phyloP scores from a whole-genome alignment of 2,797 vertebrate genomes.

The Syngnathus acus region DNA sequence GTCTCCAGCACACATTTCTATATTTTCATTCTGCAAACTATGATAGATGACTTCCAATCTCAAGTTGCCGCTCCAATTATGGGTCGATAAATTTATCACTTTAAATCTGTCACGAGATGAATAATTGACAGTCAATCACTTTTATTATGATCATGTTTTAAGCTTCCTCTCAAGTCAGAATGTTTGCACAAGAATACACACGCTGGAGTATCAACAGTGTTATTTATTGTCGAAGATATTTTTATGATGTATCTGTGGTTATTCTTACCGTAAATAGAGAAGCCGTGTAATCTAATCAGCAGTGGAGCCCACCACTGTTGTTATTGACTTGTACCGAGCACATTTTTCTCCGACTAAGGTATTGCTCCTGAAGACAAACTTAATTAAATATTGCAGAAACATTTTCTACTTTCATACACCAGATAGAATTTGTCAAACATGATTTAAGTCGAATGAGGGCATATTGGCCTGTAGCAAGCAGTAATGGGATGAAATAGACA shows the following conservation, averaged over 20 bases:
- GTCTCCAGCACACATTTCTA: too few relatives aligned
- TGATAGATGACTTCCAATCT: conserved; percentile 52
- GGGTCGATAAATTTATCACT: conserved; percentile 35
- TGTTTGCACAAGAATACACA: neutral
- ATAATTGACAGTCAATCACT: conserved; percentile 12
- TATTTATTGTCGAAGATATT: conserved; percentile 8
- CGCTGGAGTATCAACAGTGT: neutral
- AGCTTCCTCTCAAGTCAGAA: conserved; percentile 11
- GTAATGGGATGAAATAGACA: neutral
- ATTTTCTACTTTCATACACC: conserved; percentile 22
- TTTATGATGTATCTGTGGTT: neutral
- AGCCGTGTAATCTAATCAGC: conserved; percentile 18
- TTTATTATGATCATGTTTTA: conserved; percentile 5
- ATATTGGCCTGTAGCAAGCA: conserved; percentile 1
- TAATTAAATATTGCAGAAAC: conserved; percentile 34
- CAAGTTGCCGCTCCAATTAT: conserved; percentile 31
- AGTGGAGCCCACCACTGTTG: conserved; percentile 11
- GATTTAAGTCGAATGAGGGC: neutral
- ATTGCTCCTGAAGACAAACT: conserved; percentile 36
- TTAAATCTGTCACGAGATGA: conserved; percentile 29
- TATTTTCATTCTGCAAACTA: neutral
- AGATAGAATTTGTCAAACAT: neutral
- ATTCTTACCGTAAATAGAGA: conserved; percentile 4
- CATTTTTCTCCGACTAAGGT: conserved; percentile 16
- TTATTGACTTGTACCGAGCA: neutral